Percentiles rank a stretch among this genome's conserved stretches.
phyloP scores from a whole-genome alignment of 2,113 vertebrate genomes.

The Ciconia boyciana region DNA sequence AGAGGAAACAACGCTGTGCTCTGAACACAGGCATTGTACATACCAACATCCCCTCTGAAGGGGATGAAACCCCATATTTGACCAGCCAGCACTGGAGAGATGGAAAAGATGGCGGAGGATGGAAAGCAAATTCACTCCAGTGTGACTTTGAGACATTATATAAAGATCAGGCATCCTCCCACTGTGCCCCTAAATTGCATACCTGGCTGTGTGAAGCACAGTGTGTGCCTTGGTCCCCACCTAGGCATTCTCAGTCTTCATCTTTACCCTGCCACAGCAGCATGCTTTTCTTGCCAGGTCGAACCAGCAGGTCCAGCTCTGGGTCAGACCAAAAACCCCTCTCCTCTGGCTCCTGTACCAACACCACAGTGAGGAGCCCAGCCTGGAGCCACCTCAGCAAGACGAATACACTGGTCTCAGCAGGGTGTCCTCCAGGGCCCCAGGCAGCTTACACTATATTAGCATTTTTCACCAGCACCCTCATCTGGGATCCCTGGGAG shows the following conservation, averaged over 20 bases:
- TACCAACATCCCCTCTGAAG: neutral
- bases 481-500: too few relatives aligned
- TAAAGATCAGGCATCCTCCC: neutral
- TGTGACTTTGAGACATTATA: neutral
- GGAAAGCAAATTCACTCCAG: neutral
- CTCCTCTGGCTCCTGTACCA: neutral
- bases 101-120: neutral
- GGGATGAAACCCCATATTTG: neutral
- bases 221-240: neutral
- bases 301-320: neutral
- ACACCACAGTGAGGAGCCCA: neutral
- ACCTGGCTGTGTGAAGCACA: neutral
- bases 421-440: too few relatives aligned
- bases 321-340: neutral
- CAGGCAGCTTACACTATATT: too few relatives aligned
- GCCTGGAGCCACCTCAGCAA: neutral
- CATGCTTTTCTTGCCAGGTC: neutral
- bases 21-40: neutral
- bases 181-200: neutral
- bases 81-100: neutral
- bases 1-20: neutral
- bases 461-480: neutral
- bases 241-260: neutral
- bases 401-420: neutral
- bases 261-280: neutral